A percentile compares a stretch with the other conserved stretches of the same genome.
Conservation (phyloP, 1,140 invertebrate species). For the Aethina tumida region DNA sequence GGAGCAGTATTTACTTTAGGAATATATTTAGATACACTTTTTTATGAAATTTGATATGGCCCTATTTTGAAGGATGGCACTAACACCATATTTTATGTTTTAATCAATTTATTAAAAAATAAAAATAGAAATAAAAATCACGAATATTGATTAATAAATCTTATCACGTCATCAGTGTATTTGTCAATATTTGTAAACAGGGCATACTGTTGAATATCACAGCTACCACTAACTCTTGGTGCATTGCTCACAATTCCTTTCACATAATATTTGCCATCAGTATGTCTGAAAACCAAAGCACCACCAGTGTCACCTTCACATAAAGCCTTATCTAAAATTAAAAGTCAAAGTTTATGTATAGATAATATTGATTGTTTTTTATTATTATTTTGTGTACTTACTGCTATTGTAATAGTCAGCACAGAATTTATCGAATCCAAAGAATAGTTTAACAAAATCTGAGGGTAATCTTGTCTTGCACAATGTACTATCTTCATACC, state of each 20-base stretch:
- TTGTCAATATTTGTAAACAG: slow-evolving; percentile 18
- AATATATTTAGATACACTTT: no score
- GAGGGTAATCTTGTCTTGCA: slow-evolving; percentile 14
- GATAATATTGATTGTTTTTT: neutral
- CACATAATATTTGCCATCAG: slow-evolving; percentile 16
- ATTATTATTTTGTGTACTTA: slow-evolving; percentile 14
- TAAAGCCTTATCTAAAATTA: slow-evolving; percentile 19
- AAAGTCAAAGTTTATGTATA: no score
- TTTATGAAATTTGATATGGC: no score
- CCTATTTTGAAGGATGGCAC: no score
- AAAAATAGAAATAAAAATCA: no score
- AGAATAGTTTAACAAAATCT: slow-evolving; percentile 14
- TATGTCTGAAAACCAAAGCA: slow-evolving; percentile 14
- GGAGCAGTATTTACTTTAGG: no score
- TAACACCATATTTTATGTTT: no score
- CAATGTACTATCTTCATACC: slow-evolving; percentile 10
- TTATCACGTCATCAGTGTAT: no score
- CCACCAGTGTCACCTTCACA: slow-evolving; percentile 27
- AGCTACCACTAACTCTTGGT: slow-evolving; percentile 10
- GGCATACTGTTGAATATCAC: slow-evolving; percentile 17
- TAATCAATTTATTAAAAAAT: no score
- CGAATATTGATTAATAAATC: no score
- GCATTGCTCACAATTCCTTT: slow-evolving; percentile 21
- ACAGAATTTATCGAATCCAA: slow-evolving; percentile 20
- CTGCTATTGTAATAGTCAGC: slow-evolving; percentile 22